Base-by-base conservation (phyloP, 2,888 invertebrate species). In the Timandra comae region DNA sequence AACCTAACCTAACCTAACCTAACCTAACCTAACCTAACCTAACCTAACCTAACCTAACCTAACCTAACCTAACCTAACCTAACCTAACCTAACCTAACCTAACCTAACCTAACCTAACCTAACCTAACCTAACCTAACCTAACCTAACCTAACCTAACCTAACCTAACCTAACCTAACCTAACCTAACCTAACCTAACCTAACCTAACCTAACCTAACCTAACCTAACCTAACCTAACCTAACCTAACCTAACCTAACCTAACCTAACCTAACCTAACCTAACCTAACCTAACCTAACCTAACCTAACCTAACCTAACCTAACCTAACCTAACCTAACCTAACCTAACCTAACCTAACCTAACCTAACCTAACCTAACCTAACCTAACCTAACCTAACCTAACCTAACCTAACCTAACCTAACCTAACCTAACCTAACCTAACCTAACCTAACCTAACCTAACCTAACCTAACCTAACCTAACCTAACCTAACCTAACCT, bases 241-340 rank as follows among this genome's bases (percentile, higher is more conserved):
- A 34, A 35, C 31, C 35, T 35, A 30, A 30, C 31, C 35, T 35
- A 31, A 31, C 31, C 35, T 35, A 34, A 34, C 34, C 34, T 29
- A 34, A 34, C 34, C 35, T 35, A 35, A 35, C 35, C 35, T 35
- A 35, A 35, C 31, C 35, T 35, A 35, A 35, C 34, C 34, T 35
- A 35, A 30, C 34, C 34, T 34, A 29, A 29, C 34, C 34, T 34
- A 29, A 29, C 34, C 34, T 35, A 35, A 30, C 34, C 34, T 35
- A 35, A 30, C 34, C 34, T 35, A 29, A 29, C 34, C 34, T 35
- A 30, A 30, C 33, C 34, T 35, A 30, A 30, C 34, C 34, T 35
- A 30, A 30, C 34, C 34, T 34, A 34, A 29, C 34, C 34, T 34
- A 34, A 29, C 34, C 34, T 35, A 35, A 30, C 34, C 34, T 35